These are phyloP conservation scores for Sepioteuthis lessoniana DNA, from an alignment of 2,888 invertebrate species.

Conservation along the genomic window DNA sequence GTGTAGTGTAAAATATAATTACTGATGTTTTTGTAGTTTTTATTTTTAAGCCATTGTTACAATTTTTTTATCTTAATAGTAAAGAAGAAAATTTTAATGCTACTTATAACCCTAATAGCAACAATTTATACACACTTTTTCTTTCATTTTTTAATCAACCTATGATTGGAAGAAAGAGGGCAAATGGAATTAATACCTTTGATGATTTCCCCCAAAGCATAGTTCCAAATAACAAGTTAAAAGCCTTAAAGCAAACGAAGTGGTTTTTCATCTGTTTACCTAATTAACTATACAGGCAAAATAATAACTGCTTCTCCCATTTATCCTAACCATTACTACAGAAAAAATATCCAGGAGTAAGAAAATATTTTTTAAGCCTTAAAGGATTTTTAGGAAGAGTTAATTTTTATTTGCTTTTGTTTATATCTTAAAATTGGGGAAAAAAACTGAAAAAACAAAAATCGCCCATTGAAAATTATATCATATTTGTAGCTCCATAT, in stretches of 20 bases:
- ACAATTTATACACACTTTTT: too few species aligned
- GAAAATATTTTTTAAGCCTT: background rate
- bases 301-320: background rate
- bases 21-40: too few species aligned
- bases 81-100: too few species aligned
- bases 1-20: too few species aligned
- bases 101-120: too few species aligned
- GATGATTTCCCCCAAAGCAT: background rate
- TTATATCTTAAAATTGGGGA: background rate
- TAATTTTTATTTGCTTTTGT: background rate
- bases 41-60: too few species aligned
- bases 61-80: too few species aligned
- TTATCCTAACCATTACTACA: background rate
- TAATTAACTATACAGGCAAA: background rate
- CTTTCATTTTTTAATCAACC: background rate
- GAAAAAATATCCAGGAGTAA: background rate
- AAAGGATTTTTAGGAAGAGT: background rate
- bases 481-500: background rate
- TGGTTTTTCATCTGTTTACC: background rate
- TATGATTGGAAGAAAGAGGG: background rate
- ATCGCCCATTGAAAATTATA: background rate
- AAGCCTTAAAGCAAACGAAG: constrained; percentile 17
- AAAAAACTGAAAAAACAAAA: background rate
- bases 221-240: background rate
- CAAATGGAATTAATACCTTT: background rate